Evolutionary conservation across 2,113 vertebrate genomes (phyloP).

Genomic region (Anoplopoma fimbria): DNA sequence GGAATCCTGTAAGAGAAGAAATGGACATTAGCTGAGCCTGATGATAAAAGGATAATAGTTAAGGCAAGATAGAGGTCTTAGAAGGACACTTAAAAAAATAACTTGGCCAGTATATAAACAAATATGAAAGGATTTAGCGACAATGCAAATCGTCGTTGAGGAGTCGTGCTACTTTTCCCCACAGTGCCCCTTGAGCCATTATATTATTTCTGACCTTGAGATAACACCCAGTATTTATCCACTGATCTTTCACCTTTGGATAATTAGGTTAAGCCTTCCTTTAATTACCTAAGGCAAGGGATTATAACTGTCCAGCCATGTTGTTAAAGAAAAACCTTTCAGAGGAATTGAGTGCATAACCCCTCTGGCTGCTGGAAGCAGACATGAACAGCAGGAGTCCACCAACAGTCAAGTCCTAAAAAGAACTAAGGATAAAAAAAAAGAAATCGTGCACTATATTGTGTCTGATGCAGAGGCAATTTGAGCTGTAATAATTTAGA

Average conservation of each 20-base stretch:
- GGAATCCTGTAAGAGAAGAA: conserved; percentile 87
- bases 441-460: conserved; percentile 26
- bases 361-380: conserved; percentile 41
- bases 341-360: conserved; percentile 46
- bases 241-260: conserved; percentile 51
- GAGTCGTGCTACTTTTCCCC: background rate
- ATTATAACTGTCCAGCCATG: conserved; percentile 56
- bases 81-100: background rate
- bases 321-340: conserved; percentile 43
- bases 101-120: background rate
- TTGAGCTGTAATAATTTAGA: conserved; percentile 21
- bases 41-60: background rate
- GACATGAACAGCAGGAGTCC: conserved; percentile 43
- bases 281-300: conserved; percentile 47
- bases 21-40: conserved; percentile 10
- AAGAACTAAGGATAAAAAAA: conserved; percentile 37
- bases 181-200: conserved; percentile 14
- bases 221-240: conserved; percentile 44
- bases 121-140: background rate
- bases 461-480: conserved; percentile 5
- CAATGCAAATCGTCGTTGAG: background rate
- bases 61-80: background rate
- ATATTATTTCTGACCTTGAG: conserved; percentile 40
- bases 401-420: conserved; percentile 30
- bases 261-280: conserved; percentile 51